Evolutionary conservation across 2,888 invertebrate species (phyloP), one percentile per base, ranked within the genome.

Genomic region (Empis stercorea): DNA sequence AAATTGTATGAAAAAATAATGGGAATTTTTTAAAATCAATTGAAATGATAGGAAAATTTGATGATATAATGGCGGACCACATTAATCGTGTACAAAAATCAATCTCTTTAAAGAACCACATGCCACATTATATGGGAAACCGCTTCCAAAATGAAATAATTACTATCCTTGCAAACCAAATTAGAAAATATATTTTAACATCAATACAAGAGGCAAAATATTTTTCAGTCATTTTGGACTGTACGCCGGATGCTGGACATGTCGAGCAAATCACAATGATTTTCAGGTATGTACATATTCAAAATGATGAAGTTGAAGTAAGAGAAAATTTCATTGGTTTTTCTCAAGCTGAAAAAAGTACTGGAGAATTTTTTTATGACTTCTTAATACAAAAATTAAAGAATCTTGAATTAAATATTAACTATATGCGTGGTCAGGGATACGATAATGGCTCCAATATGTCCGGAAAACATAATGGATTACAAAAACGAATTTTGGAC

Each of bases 391-490:
- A 16, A 43, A 34, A 43, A 43, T 43, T 43, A 32, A 30, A 43
- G 9, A 36, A 36, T 36, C 36, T 36, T 36, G 36, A 36, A 36
- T 36, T 36, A 36, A 36, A 36, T 36, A 43, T 43, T 32, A 30
- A 43, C 30, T 7, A 32, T 17, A 15, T 14, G 30, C 27, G 36
- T n/a, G 32, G 30, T 9, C 43, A 43, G 30, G 30, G 43, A 43
- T 36, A 36, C 36, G 15, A 36, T 36, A 36, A 36, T 36, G 36
- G 36, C 36, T 36, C 36, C 36, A 36, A 43, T 30, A 43, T 43
- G 30, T 16, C 11, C n/a, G 43, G 43, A n/a, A 32, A 43, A 43
- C 32, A 51, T 16, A 49, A 27, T 13, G 43, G 43, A 43, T 15
- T 43, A 16, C 43, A 43, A 43, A 43, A 30, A 16, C 16, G 43